These are phyloP conservation scores for Cataglyphis livida DNA, from an alignment of 2,888 invertebrate species.

Conservation along the genomic window DNA sequence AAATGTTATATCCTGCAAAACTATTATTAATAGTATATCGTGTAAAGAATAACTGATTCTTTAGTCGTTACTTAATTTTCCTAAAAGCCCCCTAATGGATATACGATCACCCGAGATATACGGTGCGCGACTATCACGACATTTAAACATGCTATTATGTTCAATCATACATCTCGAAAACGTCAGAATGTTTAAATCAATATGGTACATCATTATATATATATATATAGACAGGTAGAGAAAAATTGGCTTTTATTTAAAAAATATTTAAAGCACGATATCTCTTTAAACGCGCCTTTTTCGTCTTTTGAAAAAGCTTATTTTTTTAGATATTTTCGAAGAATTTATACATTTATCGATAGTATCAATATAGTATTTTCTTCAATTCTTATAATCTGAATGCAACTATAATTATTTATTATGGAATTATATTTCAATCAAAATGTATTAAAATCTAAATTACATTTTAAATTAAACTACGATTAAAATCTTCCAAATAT, in stretches of 20 bases:
- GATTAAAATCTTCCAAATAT: constrained; percentile 3
- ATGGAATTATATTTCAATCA: background rate
- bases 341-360: background rate
- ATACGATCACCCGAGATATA: background rate
- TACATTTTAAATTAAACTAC: background rate
- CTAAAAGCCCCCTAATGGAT: background rate
- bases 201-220: background rate
- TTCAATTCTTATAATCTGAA: background rate
- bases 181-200: background rate
- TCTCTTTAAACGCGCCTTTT: background rate
- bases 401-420: background rate
- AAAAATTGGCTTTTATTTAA: background rate
- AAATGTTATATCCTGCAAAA: background rate
- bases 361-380: background rate
- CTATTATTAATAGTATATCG: constrained; percentile 6
- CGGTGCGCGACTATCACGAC: background rate
- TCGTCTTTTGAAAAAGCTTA: background rate
- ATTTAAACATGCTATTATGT: background rate
- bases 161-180: background rate
- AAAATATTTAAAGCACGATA: background rate
- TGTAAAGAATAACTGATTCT: constrained; percentile 5
- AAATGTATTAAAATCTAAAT: background rate
- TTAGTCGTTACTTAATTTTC: constrained; percentile 17
- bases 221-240: too few relatives aligned
- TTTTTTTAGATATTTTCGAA: background rate